Evolutionary conservation across 1,140 invertebrate genomes (phyloP).

Genomic region (Drosophila kepulauana): DNA sequence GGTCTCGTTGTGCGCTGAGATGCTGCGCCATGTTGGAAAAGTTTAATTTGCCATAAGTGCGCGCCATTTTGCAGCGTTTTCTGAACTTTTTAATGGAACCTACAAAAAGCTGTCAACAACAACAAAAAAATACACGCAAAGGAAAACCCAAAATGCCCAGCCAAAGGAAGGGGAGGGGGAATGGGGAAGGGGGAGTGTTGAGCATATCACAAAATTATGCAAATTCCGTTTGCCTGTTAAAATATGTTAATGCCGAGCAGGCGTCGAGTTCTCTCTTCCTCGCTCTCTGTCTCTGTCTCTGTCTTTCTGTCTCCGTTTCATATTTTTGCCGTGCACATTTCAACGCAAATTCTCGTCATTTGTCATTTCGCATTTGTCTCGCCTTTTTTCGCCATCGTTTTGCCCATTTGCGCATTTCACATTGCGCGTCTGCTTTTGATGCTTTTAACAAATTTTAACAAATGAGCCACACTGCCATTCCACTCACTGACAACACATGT

Average conservation of each 20-base stretch:
- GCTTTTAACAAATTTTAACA: constrained; percentile 46
- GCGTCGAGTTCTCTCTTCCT: background rate
- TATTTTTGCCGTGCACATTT: constrained; percentile 16
- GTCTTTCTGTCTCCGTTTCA: too few species aligned
- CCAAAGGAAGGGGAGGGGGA: background rate
- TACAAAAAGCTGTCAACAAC: constrained; percentile 46
- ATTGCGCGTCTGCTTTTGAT: constrained; percentile 16
- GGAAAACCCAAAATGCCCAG: constrained; percentile 37
- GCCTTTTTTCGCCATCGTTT: constrained; percentile 19
- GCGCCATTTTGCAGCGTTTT: constrained; percentile 67
- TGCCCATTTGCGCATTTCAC: background rate
- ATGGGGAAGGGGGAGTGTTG: background rate
- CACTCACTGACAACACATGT: background rate
- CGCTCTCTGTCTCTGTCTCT: background rate
- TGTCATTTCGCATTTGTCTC: constrained; percentile 30
- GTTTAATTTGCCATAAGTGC: constrained; percentile 82
- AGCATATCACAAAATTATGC: constrained; percentile 61
- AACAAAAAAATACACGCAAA: constrained; percentile 10
- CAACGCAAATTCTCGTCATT: constrained; percentile 29
- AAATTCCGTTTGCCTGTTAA: constrained; percentile 74
- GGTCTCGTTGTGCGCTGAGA: background rate
- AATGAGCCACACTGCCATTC: constrained; percentile 5
- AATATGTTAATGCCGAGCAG: constrained; percentile 70
- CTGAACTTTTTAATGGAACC: constrained; percentile 62
- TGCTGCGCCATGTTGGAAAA: constrained; percentile 66